These are phyloP conservation scores for Epizoanthus illoricatus DNA, from an alignment of 92 coral and sea anemone genomes.

Conservation along the genomic window DNA sequence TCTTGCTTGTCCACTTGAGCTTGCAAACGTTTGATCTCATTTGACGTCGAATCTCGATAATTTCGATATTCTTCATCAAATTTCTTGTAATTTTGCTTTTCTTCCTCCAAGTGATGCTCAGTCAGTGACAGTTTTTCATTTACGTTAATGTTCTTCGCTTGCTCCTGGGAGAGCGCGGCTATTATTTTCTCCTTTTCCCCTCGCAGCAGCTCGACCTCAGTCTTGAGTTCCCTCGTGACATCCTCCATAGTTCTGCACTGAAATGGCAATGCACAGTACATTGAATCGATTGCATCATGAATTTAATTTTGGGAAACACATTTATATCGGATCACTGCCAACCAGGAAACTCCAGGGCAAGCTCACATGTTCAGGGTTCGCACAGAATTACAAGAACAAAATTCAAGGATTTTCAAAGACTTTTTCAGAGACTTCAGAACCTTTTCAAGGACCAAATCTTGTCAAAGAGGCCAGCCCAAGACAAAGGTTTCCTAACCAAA, in stretches of 20 bases:
- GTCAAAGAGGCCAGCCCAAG: too few relatives aligned
- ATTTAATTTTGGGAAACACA: too few relatives aligned
- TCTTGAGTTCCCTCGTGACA: constrained; percentile 52
- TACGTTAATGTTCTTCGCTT: constrained; percentile 60
- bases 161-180: constrained; percentile 64
- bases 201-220: constrained; percentile 63
- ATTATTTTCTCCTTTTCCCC: constrained; percentile 72
- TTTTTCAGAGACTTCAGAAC: too few relatives aligned
- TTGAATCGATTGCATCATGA: neutral
- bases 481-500: too few relatives aligned
- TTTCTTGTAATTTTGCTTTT: constrained; percentile 30
- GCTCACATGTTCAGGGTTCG: neutral
- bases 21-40: constrained; percentile 55
- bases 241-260: constrained; percentile 57
- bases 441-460: too few relatives aligned
- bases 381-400: too few relatives aligned
- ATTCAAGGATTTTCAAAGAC: too few relatives aligned
- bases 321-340: constrained; percentile 2
- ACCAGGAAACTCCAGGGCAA: neutral
- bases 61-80: constrained; percentile 48
- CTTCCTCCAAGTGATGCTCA: constrained; percentile 43
- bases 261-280: constrained; percentile 3
- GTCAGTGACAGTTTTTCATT: constrained; percentile 58
- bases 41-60: constrained; percentile 31
- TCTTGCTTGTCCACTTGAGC: constrained; percentile 52